A percentile compares a stretch with the other conserved stretches of the same genome.
These are phyloP conservation scores for Melanotaenia parkinsoni DNA, from an alignment of 2,797 vertebrate species.

Conservation along the genomic window DNA sequence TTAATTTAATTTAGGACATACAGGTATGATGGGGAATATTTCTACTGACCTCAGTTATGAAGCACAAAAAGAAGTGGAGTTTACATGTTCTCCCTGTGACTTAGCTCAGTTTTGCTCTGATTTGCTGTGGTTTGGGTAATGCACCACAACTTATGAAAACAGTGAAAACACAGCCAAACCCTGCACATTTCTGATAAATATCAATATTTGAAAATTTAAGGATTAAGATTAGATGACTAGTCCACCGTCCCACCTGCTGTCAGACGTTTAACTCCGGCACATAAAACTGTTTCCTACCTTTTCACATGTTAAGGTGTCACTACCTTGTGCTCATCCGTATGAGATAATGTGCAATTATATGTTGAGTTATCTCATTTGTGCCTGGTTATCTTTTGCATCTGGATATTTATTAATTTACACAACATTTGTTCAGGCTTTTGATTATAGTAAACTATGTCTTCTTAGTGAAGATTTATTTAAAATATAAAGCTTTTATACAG, in stretches of 20 bases:
- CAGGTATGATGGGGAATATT: slow-evolving; percentile 41
- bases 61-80: slow-evolving; percentile 2
- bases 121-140: background rate
- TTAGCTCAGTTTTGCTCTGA: background rate
- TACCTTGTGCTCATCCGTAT: too few species aligned
- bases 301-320: background rate
- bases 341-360: background rate
- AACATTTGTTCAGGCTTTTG: background rate
- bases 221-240: background rate
- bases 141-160: background rate
- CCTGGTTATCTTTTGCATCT: too few species aligned
- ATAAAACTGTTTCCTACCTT: background rate
- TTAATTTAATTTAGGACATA: background rate
- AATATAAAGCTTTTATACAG: background rate
- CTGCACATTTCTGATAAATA: background rate
- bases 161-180: too few species aligned
- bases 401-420: background rate
- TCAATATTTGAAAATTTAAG: background rate
- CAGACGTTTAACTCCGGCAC: too few species aligned
- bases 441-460: background rate
- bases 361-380: too few species aligned
- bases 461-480: background rate
- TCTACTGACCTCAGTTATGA: slow-evolving; percentile 11
- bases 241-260: too few species aligned
- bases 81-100: background rate